These are phyloP conservation scores for Nomada fabriciana DNA, from an alignment of 2,888 invertebrate species.

Conservation along the genomic window DNA sequence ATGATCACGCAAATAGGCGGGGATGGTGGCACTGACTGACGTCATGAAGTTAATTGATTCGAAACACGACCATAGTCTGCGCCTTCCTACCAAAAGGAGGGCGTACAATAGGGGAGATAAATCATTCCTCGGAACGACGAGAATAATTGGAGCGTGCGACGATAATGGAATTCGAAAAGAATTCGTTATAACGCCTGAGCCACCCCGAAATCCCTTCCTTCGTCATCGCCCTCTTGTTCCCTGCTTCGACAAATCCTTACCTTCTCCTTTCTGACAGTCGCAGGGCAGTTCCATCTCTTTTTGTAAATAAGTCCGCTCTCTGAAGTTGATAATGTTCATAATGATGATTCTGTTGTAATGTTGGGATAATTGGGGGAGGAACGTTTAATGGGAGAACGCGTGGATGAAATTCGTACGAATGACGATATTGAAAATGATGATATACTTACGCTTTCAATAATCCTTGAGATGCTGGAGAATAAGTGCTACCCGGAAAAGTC, in stretches of 20 bases:
- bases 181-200: conserved; percentile 69
- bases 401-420: too few relatives aligned
- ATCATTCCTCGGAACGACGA: conserved; percentile 74
- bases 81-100: conserved; percentile 40
- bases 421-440: too few relatives aligned
- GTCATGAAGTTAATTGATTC: conserved; percentile 64
- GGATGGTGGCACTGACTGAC: conserved; percentile 42
- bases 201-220: conserved; percentile 45
- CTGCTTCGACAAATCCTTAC: conserved; percentile 16
- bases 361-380: conserved; percentile 3
- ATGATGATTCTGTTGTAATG: not conserved
- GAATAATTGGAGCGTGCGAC: conserved; percentile 77
- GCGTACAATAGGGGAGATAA: conserved; percentile 71
- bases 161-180: conserved; percentile 77
- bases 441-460: too few relatives aligned
- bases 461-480: too few relatives aligned
- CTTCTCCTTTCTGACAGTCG: conserved; percentile 15
- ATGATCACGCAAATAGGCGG: conserved; percentile 54
- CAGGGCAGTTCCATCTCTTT: not conserved
- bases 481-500: too few relatives aligned
- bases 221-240: not conserved
- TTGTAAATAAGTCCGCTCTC: not conserved
- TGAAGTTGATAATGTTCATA: not conserved
- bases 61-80: conserved; percentile 59
- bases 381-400: not conserved